phyloP scores from a whole-genome alignment of 2,797 vertebrate genomes.

The Garrulus glandarius region DNA sequence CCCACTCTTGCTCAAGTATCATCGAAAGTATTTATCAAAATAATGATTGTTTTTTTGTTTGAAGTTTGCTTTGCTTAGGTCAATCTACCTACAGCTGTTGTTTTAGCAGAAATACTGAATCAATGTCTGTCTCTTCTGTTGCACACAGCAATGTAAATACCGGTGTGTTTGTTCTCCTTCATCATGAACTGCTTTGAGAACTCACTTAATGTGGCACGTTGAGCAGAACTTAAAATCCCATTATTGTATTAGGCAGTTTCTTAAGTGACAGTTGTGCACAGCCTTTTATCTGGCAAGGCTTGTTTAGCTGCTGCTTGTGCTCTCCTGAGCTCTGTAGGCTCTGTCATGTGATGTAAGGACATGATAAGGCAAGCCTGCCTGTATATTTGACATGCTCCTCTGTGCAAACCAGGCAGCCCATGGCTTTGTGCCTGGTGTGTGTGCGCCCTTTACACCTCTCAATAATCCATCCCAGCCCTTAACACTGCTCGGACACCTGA shows the following conservation, averaged over 20 bases:
- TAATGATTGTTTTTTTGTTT: neutral
- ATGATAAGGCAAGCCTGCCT: accelerated
- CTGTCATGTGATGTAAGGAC: accelerated
- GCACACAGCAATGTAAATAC: neutral
- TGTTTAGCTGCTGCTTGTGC: neutral
- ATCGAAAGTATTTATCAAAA: neutral
- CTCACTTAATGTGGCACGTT: neutral
- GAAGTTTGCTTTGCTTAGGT: neutral
- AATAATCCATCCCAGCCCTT: neutral
- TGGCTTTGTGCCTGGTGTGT: neutral
- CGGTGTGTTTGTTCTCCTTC: neutral
- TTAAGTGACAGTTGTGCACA: neutral
- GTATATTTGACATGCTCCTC: accelerated
- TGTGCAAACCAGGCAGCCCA: neutral
- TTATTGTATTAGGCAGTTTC: too few species aligned
- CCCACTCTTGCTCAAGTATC: neutral
- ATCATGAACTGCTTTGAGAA: neutral
- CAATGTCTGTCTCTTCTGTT: neutral
- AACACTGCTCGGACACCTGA: neutral
- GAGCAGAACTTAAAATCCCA: neutral
- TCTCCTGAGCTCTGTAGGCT: neutral
- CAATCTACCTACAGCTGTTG: neutral
- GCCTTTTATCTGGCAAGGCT: neutral
- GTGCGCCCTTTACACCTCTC: accelerated
- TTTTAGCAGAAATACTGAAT: neutral